Evolutionary conservation across 2,888 invertebrate genomes (phyloP).

Genomic region (Penaeus monodon): DNA sequence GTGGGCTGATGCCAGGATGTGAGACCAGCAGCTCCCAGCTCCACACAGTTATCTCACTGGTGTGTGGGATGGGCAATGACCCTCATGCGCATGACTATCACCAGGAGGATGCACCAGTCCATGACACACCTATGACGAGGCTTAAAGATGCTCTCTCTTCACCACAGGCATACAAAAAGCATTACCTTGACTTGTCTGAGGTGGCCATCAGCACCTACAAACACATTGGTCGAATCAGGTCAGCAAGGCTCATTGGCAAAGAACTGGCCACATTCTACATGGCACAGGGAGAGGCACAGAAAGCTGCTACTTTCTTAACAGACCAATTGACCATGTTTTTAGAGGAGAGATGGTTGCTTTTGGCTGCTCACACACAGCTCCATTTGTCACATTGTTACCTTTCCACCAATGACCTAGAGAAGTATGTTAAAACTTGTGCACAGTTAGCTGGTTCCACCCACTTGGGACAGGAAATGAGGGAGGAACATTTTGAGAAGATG

Average conservation of each 20-base stretch:
- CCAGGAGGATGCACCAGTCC: slow-evolving; percentile 66
- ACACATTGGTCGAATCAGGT: slow-evolving; percentile 86
- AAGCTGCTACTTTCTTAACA: slow-evolving; percentile 88
- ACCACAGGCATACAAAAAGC: slow-evolving; percentile 87
- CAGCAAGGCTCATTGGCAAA: slow-evolving; percentile 88
- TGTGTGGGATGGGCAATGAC: slow-evolving; percentile 88
- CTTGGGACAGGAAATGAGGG: slow-evolving; percentile 81
- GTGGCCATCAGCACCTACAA: slow-evolving; percentile 96
- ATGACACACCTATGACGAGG: slow-evolving; percentile 81
- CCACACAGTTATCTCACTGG: slow-evolving; percentile 89
- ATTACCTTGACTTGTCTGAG: slow-evolving; percentile 92
- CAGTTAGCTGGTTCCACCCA: slow-evolving; percentile 83
- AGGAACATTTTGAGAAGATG: slow-evolving; percentile 87
- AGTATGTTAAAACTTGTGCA: slow-evolving; percentile 76
- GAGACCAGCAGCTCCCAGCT: slow-evolving; percentile 82
- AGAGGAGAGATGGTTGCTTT: slow-evolving; percentile 87
- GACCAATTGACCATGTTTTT: slow-evolving; percentile 89
- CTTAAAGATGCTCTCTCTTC: slow-evolving; percentile 92
- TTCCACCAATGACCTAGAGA: slow-evolving; percentile 78
- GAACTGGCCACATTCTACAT: slow-evolving; percentile 92
- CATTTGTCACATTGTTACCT: slow-evolving; percentile 88
- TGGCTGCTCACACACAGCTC: slow-evolving; percentile 85
- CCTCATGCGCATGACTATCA: slow-evolving; percentile 69
- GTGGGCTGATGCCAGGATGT: slow-evolving; percentile 83
- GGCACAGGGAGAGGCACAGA: slow-evolving; percentile 83